phyloP scores from a whole-genome alignment of 2,797 vertebrate genomes.

The Pantherophis vulpinus region DNA sequence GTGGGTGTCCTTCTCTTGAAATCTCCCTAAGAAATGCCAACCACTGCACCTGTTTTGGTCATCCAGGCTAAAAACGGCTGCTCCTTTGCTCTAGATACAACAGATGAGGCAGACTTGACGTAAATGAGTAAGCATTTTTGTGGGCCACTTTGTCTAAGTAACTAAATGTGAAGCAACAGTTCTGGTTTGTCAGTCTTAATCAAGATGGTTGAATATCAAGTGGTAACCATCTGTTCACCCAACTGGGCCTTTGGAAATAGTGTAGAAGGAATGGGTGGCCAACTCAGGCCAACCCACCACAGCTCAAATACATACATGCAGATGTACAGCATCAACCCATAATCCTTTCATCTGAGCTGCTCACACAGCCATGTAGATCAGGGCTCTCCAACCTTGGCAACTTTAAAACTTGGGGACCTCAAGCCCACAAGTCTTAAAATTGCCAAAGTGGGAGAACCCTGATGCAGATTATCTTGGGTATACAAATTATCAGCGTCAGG shows the following conservation, averaged over 20 bases:
- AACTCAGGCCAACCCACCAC: conserved; percentile 30
- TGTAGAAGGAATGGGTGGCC: not conserved
- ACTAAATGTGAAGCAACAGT: not conserved
- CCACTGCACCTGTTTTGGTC: not conserved
- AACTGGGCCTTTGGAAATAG: not conserved
- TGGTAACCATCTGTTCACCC: not conserved
- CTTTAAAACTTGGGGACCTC: not conserved
- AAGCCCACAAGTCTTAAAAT: not conserved
- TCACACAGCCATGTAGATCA: not conserved
- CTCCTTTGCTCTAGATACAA: not conserved
- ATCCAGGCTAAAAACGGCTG: not conserved
- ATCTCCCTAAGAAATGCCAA: not conserved
- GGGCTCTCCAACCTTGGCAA: not conserved
- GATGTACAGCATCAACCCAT: conserved; percentile 30
- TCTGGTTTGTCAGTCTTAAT: not conserved
- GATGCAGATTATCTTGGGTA: not conserved
- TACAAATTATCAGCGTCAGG: not conserved
- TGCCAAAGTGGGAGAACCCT: not conserved
- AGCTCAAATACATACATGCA: conserved; percentile 50
- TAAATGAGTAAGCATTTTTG: not conserved
- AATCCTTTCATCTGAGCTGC: not conserved
- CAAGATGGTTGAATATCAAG: not conserved
- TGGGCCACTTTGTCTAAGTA: not conserved
- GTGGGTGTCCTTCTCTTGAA: not conserved
- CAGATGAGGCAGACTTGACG: not conserved